A percentile compares a stretch with the other conserved stretches of the same genome.
Evolutionary conservation across 2,797 vertebrate genomes (phyloP).

Genomic region (Galagoides demidoff): DNA sequence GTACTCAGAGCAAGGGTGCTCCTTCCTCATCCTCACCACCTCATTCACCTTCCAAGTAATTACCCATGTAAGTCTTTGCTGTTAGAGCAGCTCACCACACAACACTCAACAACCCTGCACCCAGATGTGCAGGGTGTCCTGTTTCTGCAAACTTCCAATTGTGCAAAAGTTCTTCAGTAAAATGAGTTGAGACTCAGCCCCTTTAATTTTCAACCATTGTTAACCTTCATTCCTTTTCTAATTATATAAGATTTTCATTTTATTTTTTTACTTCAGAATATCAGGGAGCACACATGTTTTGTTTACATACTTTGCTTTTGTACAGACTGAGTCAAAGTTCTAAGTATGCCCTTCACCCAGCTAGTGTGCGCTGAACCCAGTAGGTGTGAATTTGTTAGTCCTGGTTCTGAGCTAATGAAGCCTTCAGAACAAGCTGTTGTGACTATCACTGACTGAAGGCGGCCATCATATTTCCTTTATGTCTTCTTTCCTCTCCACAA

Average conservation of each 20-base stretch:
- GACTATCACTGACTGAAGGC: no score
- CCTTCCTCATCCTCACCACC: no score
- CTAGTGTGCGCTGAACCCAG: no score
- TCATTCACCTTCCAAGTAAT: background rate
- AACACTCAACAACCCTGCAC: background rate
- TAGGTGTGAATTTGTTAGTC: no score
- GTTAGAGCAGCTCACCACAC: background rate
- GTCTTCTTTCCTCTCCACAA: background rate
- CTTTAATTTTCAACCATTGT: background rate
- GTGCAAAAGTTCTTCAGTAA: background rate
- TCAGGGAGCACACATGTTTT: no score
- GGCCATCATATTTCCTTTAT: background rate
- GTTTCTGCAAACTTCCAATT: background rate
- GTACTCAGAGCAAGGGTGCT: background rate
- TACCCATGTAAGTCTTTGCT: background rate
- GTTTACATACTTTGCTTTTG: no score
- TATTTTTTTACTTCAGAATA: no score
- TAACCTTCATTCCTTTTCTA: no score
- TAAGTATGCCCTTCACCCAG: no score
- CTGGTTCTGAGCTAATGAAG: background rate
- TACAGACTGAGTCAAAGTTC: no score
- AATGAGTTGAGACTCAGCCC: background rate
- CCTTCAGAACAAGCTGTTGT: background rate
- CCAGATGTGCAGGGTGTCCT: background rate
- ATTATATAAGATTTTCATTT: no score